Evolutionary conservation across 2,113 vertebrate genomes (phyloP).

Genomic region (Pelecanoides urinatrix): DNA sequence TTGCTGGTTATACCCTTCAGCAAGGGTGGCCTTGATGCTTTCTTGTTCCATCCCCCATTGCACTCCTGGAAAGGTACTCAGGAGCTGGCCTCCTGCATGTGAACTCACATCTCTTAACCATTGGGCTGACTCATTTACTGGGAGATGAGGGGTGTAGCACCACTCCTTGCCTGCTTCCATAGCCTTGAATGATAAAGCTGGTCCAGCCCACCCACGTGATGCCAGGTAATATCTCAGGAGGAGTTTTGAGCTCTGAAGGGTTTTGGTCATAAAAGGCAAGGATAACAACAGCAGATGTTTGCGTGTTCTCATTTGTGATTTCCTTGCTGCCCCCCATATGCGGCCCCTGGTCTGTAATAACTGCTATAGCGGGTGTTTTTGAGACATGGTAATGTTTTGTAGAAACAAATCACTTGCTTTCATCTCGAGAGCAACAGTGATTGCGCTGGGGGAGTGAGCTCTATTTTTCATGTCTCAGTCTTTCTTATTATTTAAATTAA

Average conservation of each 20-base stretch:
- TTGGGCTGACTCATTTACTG: neutral
- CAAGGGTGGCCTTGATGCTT: neutral
- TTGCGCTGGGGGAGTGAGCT: conserved; percentile 31
- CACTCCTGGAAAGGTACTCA: neutral
- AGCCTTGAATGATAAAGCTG: neutral
- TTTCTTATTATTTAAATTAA: conserved; percentile 66
- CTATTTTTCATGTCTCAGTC: conserved; percentile 59
- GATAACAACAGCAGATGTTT: conserved; percentile 25
- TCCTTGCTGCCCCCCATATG: neutral
- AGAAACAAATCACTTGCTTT: conserved; percentile 66
- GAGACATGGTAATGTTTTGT: neutral
- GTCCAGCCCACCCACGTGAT: neutral
- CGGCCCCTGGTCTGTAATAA: neutral
- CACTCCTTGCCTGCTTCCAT: neutral
- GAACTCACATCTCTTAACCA: accelerated
- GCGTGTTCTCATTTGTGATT: neutral
- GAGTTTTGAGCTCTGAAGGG: neutral
- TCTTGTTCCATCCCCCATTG: neutral
- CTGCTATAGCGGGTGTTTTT: conserved; percentile 11
- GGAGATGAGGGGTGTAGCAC: neutral
- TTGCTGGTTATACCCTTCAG: neutral
- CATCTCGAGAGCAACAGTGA: conserved; percentile 55
- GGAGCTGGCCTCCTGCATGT: neutral
- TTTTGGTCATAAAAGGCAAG: conserved; percentile 18
- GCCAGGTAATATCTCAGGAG: neutral